These are phyloP conservation scores for human DNA, from an alignment of 2,113 vertebrate species.

Conservation along the genomic window GRCh38 chr6:98858001-98858500, in stretches of 20 bases:
- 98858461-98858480: not conserved
- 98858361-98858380: not conserved
- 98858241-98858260: not conserved
- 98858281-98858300: not conserved
- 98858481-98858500: not conserved
- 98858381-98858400: not conserved
- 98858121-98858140: too few species aligned
- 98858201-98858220: too few species aligned
- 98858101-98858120: too few species aligned
- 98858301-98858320: not conserved
- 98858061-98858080: too few species aligned
- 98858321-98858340: not conserved
- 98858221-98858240: too few species aligned
- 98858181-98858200: too few species aligned
- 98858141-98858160: too few species aligned
- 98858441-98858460: not conserved
- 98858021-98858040: too few species aligned
- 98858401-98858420: not conserved
- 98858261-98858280: not conserved
- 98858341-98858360: not conserved
- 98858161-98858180: too few species aligned
- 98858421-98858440: not conserved
- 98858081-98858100: too few species aligned
- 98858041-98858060: too few species aligned
- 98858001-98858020: too few species aligned